Evolutionary conservation across 2,797 vertebrate genomes (phyloP).

Genomic region (Crotalus adamanteus): DNA sequence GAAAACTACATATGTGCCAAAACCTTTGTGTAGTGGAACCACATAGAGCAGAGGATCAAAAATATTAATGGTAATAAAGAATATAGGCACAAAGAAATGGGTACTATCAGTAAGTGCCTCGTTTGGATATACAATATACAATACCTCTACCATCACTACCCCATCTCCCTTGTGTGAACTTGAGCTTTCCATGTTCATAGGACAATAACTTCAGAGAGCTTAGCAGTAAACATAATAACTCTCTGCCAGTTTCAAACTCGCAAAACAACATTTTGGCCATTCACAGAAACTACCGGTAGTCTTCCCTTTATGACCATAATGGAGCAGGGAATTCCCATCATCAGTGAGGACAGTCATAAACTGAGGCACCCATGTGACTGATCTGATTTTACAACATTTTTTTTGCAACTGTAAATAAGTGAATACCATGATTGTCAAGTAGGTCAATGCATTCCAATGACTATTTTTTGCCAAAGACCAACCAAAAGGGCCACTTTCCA

Average conservation of each 20-base stretch:
- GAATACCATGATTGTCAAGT: background rate
- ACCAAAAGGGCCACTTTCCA: background rate
- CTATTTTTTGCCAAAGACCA: background rate
- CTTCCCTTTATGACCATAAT: background rate
- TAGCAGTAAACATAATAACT: background rate
- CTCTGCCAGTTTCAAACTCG: background rate
- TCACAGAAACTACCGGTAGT: background rate
- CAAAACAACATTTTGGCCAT: no score
- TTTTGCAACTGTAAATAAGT: background rate
- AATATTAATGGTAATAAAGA: background rate
- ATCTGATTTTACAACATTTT: background rate
- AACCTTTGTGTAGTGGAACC: background rate
- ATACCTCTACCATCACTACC: background rate
- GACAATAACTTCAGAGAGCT: background rate
- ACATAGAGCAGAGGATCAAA: background rate
- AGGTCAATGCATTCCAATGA: background rate
- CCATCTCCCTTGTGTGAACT: background rate
- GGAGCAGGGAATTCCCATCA: background rate
- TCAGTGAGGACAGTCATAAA: background rate
- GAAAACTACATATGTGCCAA: background rate
- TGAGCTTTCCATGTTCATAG: background rate
- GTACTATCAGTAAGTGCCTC: background rate
- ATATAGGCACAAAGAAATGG: background rate
- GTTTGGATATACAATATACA: background rate
- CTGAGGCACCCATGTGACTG: background rate